A percentile compares a stretch with the other conserved stretches of the same genome.
Conservation (phyloP, 2,888 invertebrate species). For the Plebejus argus region DNA sequence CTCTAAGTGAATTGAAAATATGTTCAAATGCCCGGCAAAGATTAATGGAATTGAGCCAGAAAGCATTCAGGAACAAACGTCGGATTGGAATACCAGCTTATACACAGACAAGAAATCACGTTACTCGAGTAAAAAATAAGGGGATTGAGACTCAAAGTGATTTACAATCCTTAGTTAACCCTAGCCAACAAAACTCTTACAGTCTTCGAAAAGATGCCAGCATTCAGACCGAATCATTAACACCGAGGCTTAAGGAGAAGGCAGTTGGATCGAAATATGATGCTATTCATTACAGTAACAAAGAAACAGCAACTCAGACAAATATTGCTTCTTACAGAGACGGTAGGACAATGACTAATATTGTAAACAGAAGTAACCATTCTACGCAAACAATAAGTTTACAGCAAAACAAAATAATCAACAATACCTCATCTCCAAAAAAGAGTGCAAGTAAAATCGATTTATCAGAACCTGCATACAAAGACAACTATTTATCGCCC, state of each 20-base stretch:
- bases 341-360: conserved; percentile 69
- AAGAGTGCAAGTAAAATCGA: conserved; percentile 51
- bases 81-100: conserved; percentile 76
- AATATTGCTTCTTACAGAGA: conserved; percentile 55
- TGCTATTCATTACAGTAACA: conserved; percentile 58
- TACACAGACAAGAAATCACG: conserved; percentile 79
- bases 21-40: conserved; percentile 81
- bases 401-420: conserved; percentile 64
- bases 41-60: conserved; percentile 81
- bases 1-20: conserved; percentile 77
- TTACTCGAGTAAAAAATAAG: conserved; percentile 80
- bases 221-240: conserved; percentile 69
- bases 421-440: conserved; percentile 48
- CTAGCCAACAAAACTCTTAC: conserved; percentile 54
- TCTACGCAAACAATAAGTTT: conserved; percentile 62
- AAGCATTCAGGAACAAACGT: conserved; percentile 77
- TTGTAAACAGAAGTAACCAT: conserved; percentile 52
- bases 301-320: conserved; percentile 60
- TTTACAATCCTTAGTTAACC: conserved; percentile 64
- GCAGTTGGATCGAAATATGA: conserved; percentile 64
- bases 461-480: conserved; percentile 43
- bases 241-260: conserved; percentile 73
- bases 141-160: conserved; percentile 79
- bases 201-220: conserved; percentile 59
- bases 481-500: conserved; percentile 60